phyloP scores from a whole-genome alignment of 2,888 invertebrate genomes.

The Chironomus tentans region DNA sequence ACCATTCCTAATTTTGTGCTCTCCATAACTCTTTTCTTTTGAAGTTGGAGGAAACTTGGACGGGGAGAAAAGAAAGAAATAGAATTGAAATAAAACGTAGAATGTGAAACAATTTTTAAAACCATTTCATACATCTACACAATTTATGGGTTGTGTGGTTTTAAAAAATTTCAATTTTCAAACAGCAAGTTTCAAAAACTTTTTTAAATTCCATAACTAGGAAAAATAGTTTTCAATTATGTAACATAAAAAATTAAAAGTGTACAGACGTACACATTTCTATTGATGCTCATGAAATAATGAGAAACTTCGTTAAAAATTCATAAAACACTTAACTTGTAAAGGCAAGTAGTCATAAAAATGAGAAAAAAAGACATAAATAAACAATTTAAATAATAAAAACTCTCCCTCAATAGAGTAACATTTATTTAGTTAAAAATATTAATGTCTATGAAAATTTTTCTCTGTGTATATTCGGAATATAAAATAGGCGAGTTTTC shows the following conservation, averaged over 20 bases:
- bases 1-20: too few relatives aligned
- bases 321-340: slow-evolving; percentile 4
- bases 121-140: too few relatives aligned
- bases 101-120: too few relatives aligned
- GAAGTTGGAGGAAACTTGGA: too few relatives aligned
- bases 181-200: too few relatives aligned
- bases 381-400: neutral
- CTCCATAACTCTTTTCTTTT: neutral
- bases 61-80: too few relatives aligned
- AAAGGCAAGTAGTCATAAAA: neutral
- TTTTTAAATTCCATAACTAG: too few relatives aligned
- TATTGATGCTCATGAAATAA: neutral
- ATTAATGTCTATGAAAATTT: slow-evolving; percentile 14
- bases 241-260: too few relatives aligned
- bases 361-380: neutral
- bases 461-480: neutral
- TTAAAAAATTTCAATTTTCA: too few relatives aligned
- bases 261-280: neutral
- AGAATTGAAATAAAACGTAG: too few relatives aligned
- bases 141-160: too few relatives aligned
- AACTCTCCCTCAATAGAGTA: neutral
- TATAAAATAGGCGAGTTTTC: neutral
- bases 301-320: neutral
- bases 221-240: too few relatives aligned
- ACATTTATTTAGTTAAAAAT: neutral